phyloP scores from a whole-genome alignment of 2,113 vertebrate genomes.

The Corythornis madagascariensis region DNA sequence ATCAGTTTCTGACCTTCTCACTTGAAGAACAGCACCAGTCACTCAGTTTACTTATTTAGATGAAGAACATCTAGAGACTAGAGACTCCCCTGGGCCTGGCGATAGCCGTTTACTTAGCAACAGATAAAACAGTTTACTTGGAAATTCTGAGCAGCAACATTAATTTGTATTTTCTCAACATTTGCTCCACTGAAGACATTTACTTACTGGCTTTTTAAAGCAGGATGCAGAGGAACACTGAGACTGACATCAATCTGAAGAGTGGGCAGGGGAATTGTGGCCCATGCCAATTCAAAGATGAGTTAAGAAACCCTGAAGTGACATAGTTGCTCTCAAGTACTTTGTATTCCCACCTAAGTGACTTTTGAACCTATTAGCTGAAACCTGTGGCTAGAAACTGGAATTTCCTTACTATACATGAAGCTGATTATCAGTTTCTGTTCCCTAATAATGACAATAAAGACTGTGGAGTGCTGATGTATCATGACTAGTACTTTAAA shows the following conservation, averaged over 20 bases:
- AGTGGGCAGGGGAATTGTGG: neutral
- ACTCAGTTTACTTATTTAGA: neutral
- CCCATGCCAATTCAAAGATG: neutral
- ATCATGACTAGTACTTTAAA: neutral
- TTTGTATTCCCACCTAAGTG: neutral
- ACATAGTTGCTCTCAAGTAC: neutral
- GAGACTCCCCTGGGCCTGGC: neutral
- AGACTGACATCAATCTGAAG: neutral
- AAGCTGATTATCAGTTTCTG: neutral
- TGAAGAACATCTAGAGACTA: neutral
- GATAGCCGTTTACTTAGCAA: neutral
- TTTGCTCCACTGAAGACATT: neutral
- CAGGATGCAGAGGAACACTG: neutral
- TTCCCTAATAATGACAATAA: neutral
- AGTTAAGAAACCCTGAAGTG: neutral
- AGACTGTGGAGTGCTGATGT: neutral
- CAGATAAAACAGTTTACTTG: neutral
- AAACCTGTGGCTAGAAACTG: neutral
- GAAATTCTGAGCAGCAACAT: neutral
- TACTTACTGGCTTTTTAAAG: neutral
- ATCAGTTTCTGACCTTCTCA: neutral
- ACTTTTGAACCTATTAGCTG: neutral
- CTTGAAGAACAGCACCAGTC: neutral
- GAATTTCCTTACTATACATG: neutral
- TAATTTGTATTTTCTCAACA: neutral